Conservation (phyloP, 2,888 invertebrate genomes). For the Harpalus rubripes region DNA sequence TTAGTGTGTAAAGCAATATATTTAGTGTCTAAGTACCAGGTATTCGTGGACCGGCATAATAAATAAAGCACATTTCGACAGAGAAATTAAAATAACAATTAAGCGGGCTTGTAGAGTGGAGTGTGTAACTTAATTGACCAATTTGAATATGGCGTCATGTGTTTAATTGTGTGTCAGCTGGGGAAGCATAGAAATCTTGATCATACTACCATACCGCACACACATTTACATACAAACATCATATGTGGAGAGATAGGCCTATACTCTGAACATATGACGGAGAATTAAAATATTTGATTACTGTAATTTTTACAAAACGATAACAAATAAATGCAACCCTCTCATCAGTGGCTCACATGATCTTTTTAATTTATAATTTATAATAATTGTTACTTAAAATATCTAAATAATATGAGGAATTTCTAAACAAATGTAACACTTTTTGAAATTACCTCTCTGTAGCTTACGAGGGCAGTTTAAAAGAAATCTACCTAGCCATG, state of each 20-base stretch:
- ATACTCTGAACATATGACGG: slow-evolving; percentile 19
- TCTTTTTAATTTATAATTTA: no score
- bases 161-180: slow-evolving; percentile 69
- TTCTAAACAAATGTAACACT: no score
- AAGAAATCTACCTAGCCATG: no score
- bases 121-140: slow-evolving; percentile 74
- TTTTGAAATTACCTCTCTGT: no score
- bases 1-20: not conserved
- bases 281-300: not conserved
- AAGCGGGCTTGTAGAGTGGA: slow-evolving; percentile 53
- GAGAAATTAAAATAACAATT: slow-evolving; percentile 65
- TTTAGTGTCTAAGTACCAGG: slow-evolving; percentile 29
- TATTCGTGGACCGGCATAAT: slow-evolving; percentile 45
- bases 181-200: slow-evolving; percentile 57
- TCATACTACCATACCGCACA: slow-evolving; percentile 60
- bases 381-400: no score
- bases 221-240: slow-evolving; percentile 57
- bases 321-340: not conserved
- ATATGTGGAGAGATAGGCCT: slow-evolving; percentile 16
- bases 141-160: slow-evolving; percentile 75
- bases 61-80: slow-evolving; percentile 63
- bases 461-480: no score
- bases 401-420: no score
- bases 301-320: slow-evolving; percentile 9
- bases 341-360: no score